Evolutionary conservation across 2,888 invertebrate species (phyloP).

Genomic region (Pachydiplax longipennis): DNA sequence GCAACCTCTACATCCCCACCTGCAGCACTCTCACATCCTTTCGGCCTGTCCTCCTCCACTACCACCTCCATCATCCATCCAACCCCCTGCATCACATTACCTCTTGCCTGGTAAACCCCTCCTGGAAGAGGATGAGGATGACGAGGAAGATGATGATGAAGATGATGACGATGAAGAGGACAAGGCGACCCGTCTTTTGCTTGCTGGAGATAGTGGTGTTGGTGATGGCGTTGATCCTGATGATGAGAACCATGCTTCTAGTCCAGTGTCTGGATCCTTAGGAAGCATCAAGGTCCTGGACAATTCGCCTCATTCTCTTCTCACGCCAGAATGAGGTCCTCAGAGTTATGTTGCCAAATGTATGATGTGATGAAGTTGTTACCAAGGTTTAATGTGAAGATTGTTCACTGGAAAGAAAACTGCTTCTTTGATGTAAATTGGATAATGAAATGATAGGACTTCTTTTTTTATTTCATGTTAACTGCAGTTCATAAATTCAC

Average conservation of each 20-base stretch:
- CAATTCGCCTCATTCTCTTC: constrained; percentile 21
- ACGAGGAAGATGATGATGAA: constrained; percentile 15
- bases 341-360: neutral
- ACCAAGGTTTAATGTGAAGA: neutral
- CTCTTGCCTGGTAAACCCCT: neutral
- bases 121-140: neutral
- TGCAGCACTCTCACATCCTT: constrained; percentile 7
- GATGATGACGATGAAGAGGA: constrained; percentile 16
- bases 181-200: constrained; percentile 8
- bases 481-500: too few relatives aligned
- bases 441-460: neutral
- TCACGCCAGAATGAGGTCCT: neutral
- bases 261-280: neutral
- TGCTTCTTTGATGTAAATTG: neutral
- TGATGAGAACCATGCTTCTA: neutral
- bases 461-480: neutral
- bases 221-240: neutral
- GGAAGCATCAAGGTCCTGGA: constrained; percentile 32
- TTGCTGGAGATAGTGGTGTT: constrained; percentile 9
- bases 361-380: neutral
- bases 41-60: neutral
- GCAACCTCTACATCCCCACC: constrained; percentile 1
- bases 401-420: neutral
- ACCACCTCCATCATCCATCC: neutral
- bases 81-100: neutral